These are phyloP conservation scores for Argyrosomus regius DNA, from an alignment of 2,797 vertebrate genomes.

Conservation along the genomic window DNA sequence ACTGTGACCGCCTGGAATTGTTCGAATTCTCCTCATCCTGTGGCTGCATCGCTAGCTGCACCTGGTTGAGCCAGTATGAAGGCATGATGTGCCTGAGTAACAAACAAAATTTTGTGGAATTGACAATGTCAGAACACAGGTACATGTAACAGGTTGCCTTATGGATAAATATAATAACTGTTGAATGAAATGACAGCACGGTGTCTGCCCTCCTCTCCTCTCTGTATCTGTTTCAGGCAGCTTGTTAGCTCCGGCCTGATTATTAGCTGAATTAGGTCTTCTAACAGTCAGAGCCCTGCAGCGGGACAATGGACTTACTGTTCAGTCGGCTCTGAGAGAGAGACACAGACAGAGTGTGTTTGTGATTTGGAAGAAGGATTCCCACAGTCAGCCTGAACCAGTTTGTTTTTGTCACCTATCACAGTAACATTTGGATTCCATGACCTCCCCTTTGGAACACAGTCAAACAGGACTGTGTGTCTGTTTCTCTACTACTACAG, in stretches of 20 bases:
- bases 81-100: too few relatives aligned
- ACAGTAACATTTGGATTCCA: constrained; percentile 39
- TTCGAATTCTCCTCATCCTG: too few relatives aligned
- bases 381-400: constrained; percentile 36
- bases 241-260: constrained; percentile 39
- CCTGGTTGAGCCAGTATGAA: too few relatives aligned
- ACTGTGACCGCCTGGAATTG: too few relatives aligned
- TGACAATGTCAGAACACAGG: too few relatives aligned
- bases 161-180: background rate
- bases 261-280: constrained; percentile 73
- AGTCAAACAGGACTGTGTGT: constrained; percentile 22
- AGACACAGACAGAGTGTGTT: constrained; percentile 16
- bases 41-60: too few relatives aligned
- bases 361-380: constrained; percentile 37
- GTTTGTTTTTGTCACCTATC: constrained; percentile 43
- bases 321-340: constrained; percentile 24
- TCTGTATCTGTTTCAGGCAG: constrained; percentile 58
- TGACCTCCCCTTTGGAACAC: constrained; percentile 11
- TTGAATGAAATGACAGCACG: constrained; percentile 1
- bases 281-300: constrained; percentile 46
- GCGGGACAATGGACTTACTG: constrained; percentile 61
- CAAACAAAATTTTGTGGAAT: too few relatives aligned
- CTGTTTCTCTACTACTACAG: background rate
- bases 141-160: background rate
- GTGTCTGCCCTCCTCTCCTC: constrained; percentile 3